Evolutionary conservation across 2,888 invertebrate genomes (phyloP), one percentile per base, ranked within the genome.

Genomic region (Quadroppia sp.): DNA sequence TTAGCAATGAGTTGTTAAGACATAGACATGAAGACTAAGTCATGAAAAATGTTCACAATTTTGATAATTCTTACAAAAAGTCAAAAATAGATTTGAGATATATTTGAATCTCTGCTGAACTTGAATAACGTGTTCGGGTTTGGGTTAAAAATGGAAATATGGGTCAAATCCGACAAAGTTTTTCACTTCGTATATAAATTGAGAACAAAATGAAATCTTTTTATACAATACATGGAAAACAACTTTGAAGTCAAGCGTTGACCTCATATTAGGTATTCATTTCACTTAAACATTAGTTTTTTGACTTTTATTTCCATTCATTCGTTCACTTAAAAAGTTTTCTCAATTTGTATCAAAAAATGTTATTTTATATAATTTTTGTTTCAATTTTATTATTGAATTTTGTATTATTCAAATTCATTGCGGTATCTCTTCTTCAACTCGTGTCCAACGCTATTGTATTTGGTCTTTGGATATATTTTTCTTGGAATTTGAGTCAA

Each of bases 401-500:
- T 36, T 32, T n/a, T 6, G 9, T 64, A 9, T 28, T 64, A 64
- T 64, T 36, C 20, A 32, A 64, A 9, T 32, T 64, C 3, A n/a
- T 64, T 64, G 17, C 36, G 4, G n/a, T 36, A 36, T 15, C 64
- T n/a, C 7, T 64, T 20, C n/a, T 36, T 36, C 9, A 64, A 17
- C 20, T 64, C 4, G 6, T 64, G 3, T 36, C 64, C 32, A 64
- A 36, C 7, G n/a, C 36, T 20, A 36, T 64, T 4, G 11, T 64
- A 17, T 64, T 36, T 36, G n/a, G 17, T 15, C 20, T 64, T 64
- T 36, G 1, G 32, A 36, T 64, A 32, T 64, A 64, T 36, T 17
- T 64, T 13, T 64, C 64, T 4, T 64, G 64, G 64, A 64, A 64
- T 64, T 36, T 64, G 20, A 64, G 36, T 36, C 64, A 64, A 64